Evolutionary conservation across 2,113 vertebrate genomes (phyloP), one percentile per base, ranked within the genome.

Genomic region (Xyrauchen texanus): DNA sequence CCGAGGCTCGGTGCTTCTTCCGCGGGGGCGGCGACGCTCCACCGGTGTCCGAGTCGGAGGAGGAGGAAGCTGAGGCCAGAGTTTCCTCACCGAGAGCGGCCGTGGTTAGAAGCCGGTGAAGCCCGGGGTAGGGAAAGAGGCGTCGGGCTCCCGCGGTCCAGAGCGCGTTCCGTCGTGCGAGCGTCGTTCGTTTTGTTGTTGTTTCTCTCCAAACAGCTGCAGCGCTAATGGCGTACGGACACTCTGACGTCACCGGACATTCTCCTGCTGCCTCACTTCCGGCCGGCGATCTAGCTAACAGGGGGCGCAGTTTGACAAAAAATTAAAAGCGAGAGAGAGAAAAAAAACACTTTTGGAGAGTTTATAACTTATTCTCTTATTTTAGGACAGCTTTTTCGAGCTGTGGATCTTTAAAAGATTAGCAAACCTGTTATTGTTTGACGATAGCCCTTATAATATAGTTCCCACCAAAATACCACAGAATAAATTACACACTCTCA

Each of bases 21-120:
- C 96, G 97, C 95, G 93, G 96, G 95, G 95, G 97, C 96, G 96
- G 96, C 93, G 97, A 98, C 94, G 95, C 96, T 96, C 96, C 96
- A 93, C 95, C 96, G 96, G 95, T 96, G 95, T 98, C 97, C 96
- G 97, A 98, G 97, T 97, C 96, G 95, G 94, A 95, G 93, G 96
- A 97, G 96, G 95, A 98, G 95, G 97, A 97, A 96, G 96, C 95
- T 95, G 97, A 98, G 97, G 96, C 97, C 97, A 98, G 97, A 97
- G 96, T 98, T 97, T 95, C 96, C 96, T 97, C 95, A 93, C 96
- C 95, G 94, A 96, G 95, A 95, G 95, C 95, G 96, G 96, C 96
- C 96, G 96, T 97, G 96, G 96, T 96, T 95, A 96, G 94, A 95
- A 94, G 93, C 93, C 94, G 93, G 92, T 90, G 92, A 88, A 92